These are phyloP conservation scores for Brachylomia viminalis DNA, from an alignment of 2,888 invertebrate species.

Conservation along the genomic window DNA sequence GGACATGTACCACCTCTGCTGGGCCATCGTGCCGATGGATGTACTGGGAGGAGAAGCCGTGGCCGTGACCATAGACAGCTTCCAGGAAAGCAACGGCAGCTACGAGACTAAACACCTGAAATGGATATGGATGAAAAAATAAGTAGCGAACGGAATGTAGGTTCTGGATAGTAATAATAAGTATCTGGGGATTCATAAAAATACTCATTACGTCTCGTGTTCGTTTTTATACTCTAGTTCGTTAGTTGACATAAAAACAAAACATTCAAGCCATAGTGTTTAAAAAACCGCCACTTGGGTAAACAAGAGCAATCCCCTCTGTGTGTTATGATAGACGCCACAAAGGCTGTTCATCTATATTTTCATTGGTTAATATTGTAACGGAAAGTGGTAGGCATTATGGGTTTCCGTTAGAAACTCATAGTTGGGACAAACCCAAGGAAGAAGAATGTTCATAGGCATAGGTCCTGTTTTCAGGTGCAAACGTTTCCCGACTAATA, in stretches of 20 bases:
- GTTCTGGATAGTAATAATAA: too few species aligned
- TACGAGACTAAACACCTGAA: conserved; percentile 74
- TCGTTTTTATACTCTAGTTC: not conserved
- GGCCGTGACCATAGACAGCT: conserved; percentile 77
- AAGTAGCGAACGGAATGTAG: not conserved
- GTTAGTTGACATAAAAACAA: not conserved
- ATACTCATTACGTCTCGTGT: not conserved
- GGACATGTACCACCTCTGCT: conserved; percentile 75
- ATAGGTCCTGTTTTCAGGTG: not conserved
- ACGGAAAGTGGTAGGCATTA: not conserved
- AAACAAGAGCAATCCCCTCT: too few species aligned
- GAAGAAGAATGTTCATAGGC: not conserved
- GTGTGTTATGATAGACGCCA: too few species aligned
- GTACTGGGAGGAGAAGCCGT: conserved; percentile 82
- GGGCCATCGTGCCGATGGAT: conserved; percentile 81
- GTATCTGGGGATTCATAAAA: not conserved
- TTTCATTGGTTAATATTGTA: too few species aligned
- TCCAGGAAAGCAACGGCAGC: conserved; percentile 74
- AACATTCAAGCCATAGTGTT: not conserved
- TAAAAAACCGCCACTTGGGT: too few species aligned
- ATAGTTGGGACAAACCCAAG: not conserved
- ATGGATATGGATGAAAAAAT: not conserved
- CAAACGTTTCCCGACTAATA: not conserved
- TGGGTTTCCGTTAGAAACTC: not conserved
- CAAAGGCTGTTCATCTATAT: too few species aligned